Evolutionary conservation across 2,888 invertebrate genomes (phyloP).

Genomic region (Lasioglossum malachurum): DNA sequence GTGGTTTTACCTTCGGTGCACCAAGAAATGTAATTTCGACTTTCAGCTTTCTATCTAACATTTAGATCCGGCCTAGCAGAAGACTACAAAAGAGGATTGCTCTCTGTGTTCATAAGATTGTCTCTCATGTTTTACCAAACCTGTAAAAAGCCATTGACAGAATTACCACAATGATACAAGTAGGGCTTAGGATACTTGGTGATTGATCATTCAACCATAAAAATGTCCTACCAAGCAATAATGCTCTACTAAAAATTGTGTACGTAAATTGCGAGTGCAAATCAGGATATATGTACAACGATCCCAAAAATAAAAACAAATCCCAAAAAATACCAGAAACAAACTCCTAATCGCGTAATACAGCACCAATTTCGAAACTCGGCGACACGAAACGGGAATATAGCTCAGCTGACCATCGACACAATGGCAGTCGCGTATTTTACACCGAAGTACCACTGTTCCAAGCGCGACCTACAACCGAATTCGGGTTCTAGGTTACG

Average conservation of each 20-base stretch:
- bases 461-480: slow-evolving; percentile 5
- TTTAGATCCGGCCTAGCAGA: background rate
- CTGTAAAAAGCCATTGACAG: background rate
- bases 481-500: slow-evolving; percentile 1
- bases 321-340: background rate
- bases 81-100: background rate
- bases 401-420: background rate
- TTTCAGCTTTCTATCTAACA: background rate
- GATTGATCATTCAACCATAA: background rate
- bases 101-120: background rate
- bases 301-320: background rate
- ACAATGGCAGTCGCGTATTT: background rate
- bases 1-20: background rate
- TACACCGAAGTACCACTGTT: background rate
- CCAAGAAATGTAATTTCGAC: background rate
- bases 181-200: background rate
- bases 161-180: background rate
- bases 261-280: background rate
- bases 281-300: background rate
- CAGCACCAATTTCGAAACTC: background rate
- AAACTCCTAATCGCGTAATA: background rate
- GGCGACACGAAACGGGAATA: background rate
- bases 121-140: background rate
- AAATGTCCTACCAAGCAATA: background rate
- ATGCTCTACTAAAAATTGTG: background rate